Evolutionary conservation across 2,797 vertebrate genomes (phyloP), one percentile per base, ranked within the genome.

Genomic region (Micropoecilia bifurca): DNA sequence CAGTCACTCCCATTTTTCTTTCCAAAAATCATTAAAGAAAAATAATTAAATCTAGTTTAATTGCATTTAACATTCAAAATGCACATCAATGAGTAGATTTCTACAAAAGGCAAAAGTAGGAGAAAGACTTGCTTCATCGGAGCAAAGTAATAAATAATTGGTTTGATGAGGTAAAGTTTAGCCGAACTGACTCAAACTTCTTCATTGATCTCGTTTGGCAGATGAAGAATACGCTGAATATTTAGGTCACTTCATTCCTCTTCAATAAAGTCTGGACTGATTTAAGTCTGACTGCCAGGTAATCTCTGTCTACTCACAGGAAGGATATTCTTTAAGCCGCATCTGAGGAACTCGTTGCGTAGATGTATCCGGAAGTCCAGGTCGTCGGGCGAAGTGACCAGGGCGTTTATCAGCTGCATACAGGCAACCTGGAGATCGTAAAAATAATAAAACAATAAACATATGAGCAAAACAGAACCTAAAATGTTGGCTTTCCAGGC

Each of bases 351-450:
- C 93, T 99, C 99, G 59, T 99, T 99, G 85, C 99, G 96, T 89
- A 99, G 93, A 94, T 99, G 99, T 96, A 99, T 99, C 96, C 99
- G 96, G 95, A 99, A 99, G 94, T 99, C 99, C 79, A 99, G 95
- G 69, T 99, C 99, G 8, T 99, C 98, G 0, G 98, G 98, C 59
- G 96, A 99, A 5, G 99, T 99, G 78, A 99, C 97, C 80, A 99
- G 94, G 36, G 99, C 99, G 28, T 99, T 99, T 94, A 99, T 99
- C 91, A 99, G 95, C 93, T 99, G 99, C 98, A 99, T 99, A 79
- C 98, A 99, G 0, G 99, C 98, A 43, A 97, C 97, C 99, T 99
- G 93, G 20, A 78, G 72, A 13, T 73, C 4, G 72, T 9, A 86
- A 6, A 79, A 10, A 87, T 20, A 76, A 50, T 80, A 61, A 46